A percentile compares a stretch with the other conserved stretches of the same genome.
These are phyloP conservation scores for Illadopsis cleaveri DNA, from an alignment of 2,113 vertebrate species.

Conservation along the genomic window DNA sequence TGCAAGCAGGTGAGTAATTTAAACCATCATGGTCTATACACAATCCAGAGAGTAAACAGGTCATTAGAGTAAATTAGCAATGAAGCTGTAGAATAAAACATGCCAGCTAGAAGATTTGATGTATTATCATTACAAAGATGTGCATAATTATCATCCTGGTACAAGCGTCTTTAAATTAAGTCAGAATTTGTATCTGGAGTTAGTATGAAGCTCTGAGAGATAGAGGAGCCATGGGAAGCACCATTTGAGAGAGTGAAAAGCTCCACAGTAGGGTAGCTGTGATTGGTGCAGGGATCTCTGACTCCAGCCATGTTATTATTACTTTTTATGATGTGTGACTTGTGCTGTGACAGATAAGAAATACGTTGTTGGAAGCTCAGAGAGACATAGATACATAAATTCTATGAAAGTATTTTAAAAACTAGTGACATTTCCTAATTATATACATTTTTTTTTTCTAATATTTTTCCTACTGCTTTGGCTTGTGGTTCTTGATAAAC, in stretches of 20 bases:
- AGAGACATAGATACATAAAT: not conserved
- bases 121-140: not conserved
- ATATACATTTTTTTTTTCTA: not conserved
- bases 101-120: not conserved
- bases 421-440: not conserved
- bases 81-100: not conserved
- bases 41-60: slow-evolving; percentile 17
- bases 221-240: not conserved
- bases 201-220: not conserved
- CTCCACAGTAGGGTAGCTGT: not conserved
- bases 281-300: not conserved
- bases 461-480: not conserved
- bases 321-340: slow-evolving; percentile 40
- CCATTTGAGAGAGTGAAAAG: not conserved
- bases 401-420: not conserved
- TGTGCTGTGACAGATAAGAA: slow-evolving; percentile 23
- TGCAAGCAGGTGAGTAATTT: slow-evolving; percentile 43
- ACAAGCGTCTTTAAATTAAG: not conserved
- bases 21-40: not conserved
- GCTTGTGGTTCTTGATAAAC: slow-evolving; percentile 28
- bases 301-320: not conserved
- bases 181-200: slow-evolving; percentile 16
- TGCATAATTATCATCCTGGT: not conserved
- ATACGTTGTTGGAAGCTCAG: not conserved
- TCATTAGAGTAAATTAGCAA: slow-evolving; percentile 33